Base-by-base conservation (phyloP, 2,888 invertebrate genomes). In the Scrobipalpa costella region DNA sequence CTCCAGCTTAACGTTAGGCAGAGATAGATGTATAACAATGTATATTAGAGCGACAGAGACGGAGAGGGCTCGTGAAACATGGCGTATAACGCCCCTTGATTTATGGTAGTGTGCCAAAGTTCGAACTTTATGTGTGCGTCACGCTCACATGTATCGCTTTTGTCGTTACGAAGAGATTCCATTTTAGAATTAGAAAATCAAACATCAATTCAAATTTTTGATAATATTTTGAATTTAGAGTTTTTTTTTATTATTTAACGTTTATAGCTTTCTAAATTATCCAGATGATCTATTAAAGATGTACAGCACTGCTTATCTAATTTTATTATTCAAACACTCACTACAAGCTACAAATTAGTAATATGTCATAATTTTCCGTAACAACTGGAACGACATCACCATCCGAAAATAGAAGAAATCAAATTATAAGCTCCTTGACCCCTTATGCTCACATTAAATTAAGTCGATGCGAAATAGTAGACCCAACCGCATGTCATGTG, bases 71-170 rank as follows among this genome's bases (percentile, higher is more conserved):
- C 82, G 86, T 91, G 88, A 90, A 92, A 92, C 91, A 92, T 92
- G 92, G 92, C 92, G 92, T 86, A 92, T 89, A 90, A 91, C 92
- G 91, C 92, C 91, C 90, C 91, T 89, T 92, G 91, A 92, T 92
- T 92, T 90, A 92, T 92, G 81, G 82, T 85, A 85, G 85, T 86
- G 85, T 88, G 89, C 90, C 90, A 88, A 91, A 91, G 86, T 90
- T 88, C 84, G 85, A 86, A 85, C 76, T 86, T 88, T 85, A 85
- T 85, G 88, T 88, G 84, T 86, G 88, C 83, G 86, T 86, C 80
- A 84, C 77, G 81, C 77, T 79, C 70, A 69, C 69, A 70, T 62
- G 61, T 62, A 13, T 36, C 6, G 38, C 34, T 21, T 36, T 34
- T 61, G 27, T 55, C 33, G 38, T 8, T 50, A 38, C 38, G 15